phyloP scores from a whole-genome alignment of 2,113 vertebrate genomes.

The Nesogale talazaci region DNA sequence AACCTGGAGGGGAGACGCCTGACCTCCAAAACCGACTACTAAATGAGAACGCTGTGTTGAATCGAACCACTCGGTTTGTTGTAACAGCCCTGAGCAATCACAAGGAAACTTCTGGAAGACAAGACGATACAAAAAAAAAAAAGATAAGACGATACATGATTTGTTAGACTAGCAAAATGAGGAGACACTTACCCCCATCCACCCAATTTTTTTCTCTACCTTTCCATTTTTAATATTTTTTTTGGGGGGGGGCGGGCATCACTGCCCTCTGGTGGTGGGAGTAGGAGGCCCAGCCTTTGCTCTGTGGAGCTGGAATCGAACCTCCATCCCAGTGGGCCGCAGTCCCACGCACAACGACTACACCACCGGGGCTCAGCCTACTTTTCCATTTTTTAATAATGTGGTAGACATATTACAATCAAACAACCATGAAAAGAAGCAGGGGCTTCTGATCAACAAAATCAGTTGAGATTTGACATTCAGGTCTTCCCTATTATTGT shows the following conservation, averaged over 20 bases:
- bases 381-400: not conserved
- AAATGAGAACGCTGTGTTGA: not conserved
- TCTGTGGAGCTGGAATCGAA: no score
- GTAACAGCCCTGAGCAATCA: not conserved
- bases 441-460: not conserved
- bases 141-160: not conserved
- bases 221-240: not conserved
- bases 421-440: not conserved
- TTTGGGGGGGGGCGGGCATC: no score
- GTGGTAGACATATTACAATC: not conserved
- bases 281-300: no score
- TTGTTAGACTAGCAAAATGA: not conserved
- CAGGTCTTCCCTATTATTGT: not conserved
- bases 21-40: not conserved
- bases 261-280: no score
- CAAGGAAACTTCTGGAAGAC: not conserved
- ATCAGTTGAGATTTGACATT: not conserved
- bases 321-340: no score
- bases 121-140: not conserved
- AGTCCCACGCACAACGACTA: no score
- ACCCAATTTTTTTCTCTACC: not conserved
- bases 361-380: no score
- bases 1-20: not conserved
- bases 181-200: not conserved
- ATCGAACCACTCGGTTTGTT: no score